Base-by-base conservation (phyloP, 2,113 vertebrate species). In the Apistogramma diplotaenia region DNA sequence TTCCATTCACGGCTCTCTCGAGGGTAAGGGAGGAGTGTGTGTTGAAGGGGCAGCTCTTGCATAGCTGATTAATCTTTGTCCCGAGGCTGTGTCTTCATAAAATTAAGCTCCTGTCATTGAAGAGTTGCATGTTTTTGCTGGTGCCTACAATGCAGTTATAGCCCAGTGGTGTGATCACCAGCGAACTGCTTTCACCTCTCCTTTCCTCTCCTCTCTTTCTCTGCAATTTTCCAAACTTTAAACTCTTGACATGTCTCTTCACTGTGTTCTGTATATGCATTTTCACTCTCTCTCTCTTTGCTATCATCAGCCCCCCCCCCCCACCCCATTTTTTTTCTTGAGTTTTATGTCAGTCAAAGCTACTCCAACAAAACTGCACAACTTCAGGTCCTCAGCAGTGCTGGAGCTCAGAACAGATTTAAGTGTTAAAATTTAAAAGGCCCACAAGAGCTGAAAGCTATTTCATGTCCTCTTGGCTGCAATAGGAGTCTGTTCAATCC, bases 141-240 rank as follows among this genome's bases (percentile, higher is more conserved):
- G 31, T 40, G 79, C 74, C 56, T 21, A 27, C 27, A 83, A 79
- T 21, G 55, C n/a, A 18, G 33, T 85, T 87, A 91, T 83, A 87
- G 76, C 77, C 73, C 73, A 53, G 56, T 77, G 75, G 83, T 88
- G 60, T 77, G 87, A 91, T 89, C 78, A 37, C 31, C 75, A 84
- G 80, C 92, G 84, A 77, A 87, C 74, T 25, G 43, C 29, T 43
- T 54, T n/a, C 25, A 29, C 18, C 9, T 79, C 60, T 61, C 33
- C 9, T 79, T 57, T 61, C 33, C 6, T 56, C 59, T 35, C 21
- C 37, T 16, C 19, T 77, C 8, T 51, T 51, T 43, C n/a, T 51
- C 10, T 79, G 31, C 19, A 46, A 53, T 84, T 72, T 56, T 73
- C 31, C 15, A 79, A 79, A 40, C 70, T 78, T 84, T 76, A 59